Percentiles rank a stretch among this genome's conserved stretches.
These are phyloP conservation scores for Rhagologus leucostigma DNA, from an alignment of 2,113 vertebrate genomes.

Conservation along the genomic window DNA sequence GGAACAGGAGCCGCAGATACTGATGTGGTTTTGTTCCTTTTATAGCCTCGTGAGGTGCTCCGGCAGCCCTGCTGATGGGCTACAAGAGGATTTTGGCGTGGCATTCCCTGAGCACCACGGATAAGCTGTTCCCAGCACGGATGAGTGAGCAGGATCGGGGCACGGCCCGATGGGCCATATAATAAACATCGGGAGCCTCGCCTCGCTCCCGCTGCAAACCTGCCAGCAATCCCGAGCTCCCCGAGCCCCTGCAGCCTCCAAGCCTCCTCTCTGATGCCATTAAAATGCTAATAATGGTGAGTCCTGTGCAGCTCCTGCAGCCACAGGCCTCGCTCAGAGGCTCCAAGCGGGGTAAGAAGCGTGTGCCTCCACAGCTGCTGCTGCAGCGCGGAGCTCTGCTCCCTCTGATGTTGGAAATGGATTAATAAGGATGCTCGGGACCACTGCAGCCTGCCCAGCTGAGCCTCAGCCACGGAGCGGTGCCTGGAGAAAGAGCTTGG, in stretches of 20 bases:
- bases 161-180: background rate
- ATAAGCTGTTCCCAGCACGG: constrained; percentile 10
- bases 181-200: background rate
- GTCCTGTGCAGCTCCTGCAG: background rate
- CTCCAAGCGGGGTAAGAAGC: background rate
- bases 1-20: background rate
- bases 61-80: background rate
- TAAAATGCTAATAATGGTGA: background rate
- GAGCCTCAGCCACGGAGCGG: background rate
- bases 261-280: background rate
- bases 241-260: background rate
- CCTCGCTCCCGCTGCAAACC: background rate
- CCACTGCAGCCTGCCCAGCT: background rate
- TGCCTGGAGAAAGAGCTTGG: background rate
- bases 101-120: background rate
- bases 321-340: background rate
- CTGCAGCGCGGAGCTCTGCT: background rate
- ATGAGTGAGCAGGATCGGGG: background rate
- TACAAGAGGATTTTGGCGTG: background rate
- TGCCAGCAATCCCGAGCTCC: background rate
- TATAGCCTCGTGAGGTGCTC: background rate
- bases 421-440: background rate
- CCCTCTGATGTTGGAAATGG: background rate
- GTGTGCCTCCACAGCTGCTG: background rate
- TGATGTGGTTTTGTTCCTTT: background rate